These are phyloP conservation scores for Buathra laborator DNA, from an alignment of 2,888 invertebrate species.

Conservation along the genomic window DNA sequence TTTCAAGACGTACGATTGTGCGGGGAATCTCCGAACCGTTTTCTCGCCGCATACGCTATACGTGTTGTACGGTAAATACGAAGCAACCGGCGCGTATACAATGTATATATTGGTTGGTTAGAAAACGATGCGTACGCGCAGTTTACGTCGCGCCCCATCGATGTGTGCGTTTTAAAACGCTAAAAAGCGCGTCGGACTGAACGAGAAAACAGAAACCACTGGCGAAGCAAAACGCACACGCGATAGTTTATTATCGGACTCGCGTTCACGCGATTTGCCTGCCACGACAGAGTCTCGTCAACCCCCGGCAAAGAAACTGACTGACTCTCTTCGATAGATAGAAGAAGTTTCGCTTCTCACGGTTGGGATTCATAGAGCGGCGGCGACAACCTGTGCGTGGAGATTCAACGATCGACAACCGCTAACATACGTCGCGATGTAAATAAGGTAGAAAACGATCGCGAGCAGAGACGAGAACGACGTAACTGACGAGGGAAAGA, in stretches of 20 bases:
- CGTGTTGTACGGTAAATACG: conserved; percentile 53
- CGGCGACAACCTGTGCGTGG: conserved; percentile 3
- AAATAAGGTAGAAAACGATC: conserved; percentile 12
- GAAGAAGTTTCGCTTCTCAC: conserved; percentile 32
- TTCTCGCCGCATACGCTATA: conserved; percentile 38
- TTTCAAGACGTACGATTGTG: conserved; percentile 64
- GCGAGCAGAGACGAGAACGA: not conserved
- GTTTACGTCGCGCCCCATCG: conserved; percentile 30
- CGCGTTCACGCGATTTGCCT: conserved; percentile 51
- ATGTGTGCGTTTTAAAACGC: conserved; percentile 13
- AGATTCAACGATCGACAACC: not conserved
- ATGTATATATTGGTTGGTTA: conserved; percentile 14
- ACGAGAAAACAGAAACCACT: conserved; percentile 20
- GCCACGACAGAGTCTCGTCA: conserved; percentile 58
- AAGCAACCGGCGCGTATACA: conserved; percentile 7
- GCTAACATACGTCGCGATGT: not conserved
- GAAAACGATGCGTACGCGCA: conserved; percentile 32
- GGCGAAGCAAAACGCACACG: conserved; percentile 37
- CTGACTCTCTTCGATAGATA: conserved; percentile 10
- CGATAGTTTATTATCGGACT: conserved; percentile 62
- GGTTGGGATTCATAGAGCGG: not conserved
- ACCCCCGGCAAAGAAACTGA: conserved; percentile 14
- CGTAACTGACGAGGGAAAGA: not conserved
- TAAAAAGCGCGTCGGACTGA: conserved; percentile 5
- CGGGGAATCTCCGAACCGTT: conserved; percentile 50